Conservation (phyloP, 2,113 vertebrate species). For the Origma solitaria region DNA sequence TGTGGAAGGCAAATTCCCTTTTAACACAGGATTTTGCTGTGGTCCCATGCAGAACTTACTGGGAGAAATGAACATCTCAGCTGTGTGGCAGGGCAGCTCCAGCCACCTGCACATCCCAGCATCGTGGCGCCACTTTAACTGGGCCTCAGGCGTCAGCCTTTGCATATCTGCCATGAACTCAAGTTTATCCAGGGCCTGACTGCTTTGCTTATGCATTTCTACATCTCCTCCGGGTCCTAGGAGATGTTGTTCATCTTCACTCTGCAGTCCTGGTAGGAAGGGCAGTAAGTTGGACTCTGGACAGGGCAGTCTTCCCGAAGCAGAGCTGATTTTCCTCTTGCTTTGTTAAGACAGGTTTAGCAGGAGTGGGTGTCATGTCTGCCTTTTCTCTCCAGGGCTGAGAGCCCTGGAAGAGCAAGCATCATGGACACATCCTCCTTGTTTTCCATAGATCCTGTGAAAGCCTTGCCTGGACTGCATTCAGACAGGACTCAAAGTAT, state of each 20-base stretch:
- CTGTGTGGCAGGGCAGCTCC: neutral
- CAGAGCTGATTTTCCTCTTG: neutral
- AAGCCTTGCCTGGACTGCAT: neutral
- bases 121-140: accelerated
- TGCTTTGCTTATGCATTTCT: neutral
- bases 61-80: neutral
- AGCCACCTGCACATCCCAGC: neutral
- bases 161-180: neutral
- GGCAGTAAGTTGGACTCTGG: neutral
- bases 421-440: neutral
- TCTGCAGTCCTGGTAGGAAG: neutral
- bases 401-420: neutral
- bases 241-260: neutral
- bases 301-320: accelerated
- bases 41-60: neutral
- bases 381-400: neutral
- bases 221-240: neutral
- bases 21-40: neutral
- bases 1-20: neutral
- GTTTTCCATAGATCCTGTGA: neutral
- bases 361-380: accelerated
- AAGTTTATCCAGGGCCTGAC: neutral
- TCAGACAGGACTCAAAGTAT: neutral
- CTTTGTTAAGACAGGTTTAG: neutral
- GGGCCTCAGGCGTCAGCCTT: neutral